Evolutionary conservation across 2,888 invertebrate genomes (phyloP).

Genomic region (Ceramica pisi): DNA sequence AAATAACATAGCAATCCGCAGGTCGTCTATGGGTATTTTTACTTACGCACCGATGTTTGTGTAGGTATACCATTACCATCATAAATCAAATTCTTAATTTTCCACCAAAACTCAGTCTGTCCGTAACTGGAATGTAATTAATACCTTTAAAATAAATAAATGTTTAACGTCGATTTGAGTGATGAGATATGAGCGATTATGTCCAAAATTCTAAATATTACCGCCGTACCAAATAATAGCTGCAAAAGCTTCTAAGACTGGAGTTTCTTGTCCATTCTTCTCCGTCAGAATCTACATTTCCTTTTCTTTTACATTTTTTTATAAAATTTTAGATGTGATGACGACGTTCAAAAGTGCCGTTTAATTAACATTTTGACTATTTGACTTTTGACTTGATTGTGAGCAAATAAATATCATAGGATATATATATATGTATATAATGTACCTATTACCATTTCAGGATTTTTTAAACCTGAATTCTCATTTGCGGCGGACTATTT

Average conservation of each 20-base stretch:
- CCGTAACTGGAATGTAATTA: conserved; percentile 59
- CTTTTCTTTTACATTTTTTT: too few species aligned
- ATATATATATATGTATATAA: neutral
- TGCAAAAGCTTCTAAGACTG: neutral
- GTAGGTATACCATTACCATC: neutral
- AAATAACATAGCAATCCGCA: too few species aligned
- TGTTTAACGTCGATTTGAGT: conserved; percentile 37
- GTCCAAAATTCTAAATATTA: neutral
- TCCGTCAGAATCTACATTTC: too few species aligned
- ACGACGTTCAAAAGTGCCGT: too few species aligned
- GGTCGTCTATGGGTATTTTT: neutral
- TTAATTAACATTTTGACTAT: too few species aligned
- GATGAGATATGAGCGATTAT: conserved; percentile 17
- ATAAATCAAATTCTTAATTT: conserved; percentile 39
- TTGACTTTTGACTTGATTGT: neutral
- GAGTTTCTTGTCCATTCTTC: too few species aligned
- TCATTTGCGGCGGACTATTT: neutral
- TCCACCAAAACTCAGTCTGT: conserved; percentile 20
- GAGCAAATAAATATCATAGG: neutral
- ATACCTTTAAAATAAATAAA: conserved; percentile 60
- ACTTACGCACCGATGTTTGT: neutral
- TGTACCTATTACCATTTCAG: too few species aligned
- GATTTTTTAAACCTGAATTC: neutral
- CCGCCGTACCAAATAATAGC: neutral
- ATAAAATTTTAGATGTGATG: too few species aligned